Percentiles rank a stretch among this genome's conserved stretches.
Conservation (phyloP, 2,113 vertebrate species). For the Austrofundulus limnaeus region DNA sequence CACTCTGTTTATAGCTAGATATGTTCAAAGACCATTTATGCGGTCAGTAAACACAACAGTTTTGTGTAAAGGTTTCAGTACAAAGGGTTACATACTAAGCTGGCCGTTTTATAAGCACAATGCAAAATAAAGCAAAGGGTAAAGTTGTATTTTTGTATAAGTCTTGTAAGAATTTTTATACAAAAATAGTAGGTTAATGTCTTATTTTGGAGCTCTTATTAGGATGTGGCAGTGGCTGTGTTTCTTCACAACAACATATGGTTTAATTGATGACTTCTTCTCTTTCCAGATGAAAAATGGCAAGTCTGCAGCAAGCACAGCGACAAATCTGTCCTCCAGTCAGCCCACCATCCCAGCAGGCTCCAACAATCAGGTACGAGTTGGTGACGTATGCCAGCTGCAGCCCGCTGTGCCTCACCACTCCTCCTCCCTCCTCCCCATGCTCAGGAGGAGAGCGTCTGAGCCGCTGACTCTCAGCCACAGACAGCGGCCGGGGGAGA, state of each 20-base stretch:
- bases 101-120: no score
- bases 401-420: slow-evolving; percentile 36
- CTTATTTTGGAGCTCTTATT: no score
- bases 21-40: slow-evolving; percentile 29
- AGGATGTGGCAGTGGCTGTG: no score
- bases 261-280: background rate
- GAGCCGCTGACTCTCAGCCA: slow-evolving; percentile 47
- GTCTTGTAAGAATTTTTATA: no score
- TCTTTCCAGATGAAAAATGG: slow-evolving; percentile 16
- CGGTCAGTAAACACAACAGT: slow-evolving; percentile 21
- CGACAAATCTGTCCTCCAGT: background rate
- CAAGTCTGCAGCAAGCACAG: background rate
- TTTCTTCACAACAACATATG: no score
- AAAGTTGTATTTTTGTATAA: no score
- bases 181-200: no score
- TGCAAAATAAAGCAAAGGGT: no score
- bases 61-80: no score
- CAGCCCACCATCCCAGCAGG: background rate
- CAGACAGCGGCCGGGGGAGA: slow-evolving; percentile 35
- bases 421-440: slow-evolving; percentile 56
- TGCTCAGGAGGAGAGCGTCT: slow-evolving; percentile 47
- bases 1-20: slow-evolving; percentile 25
- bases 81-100: no score
- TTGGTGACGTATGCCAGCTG: slow-evolving; percentile 18
- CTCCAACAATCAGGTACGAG: slow-evolving; percentile 66